phyloP scores from a whole-genome alignment of 2,888 invertebrate genomes.

The Furcula furcula region DNA sequence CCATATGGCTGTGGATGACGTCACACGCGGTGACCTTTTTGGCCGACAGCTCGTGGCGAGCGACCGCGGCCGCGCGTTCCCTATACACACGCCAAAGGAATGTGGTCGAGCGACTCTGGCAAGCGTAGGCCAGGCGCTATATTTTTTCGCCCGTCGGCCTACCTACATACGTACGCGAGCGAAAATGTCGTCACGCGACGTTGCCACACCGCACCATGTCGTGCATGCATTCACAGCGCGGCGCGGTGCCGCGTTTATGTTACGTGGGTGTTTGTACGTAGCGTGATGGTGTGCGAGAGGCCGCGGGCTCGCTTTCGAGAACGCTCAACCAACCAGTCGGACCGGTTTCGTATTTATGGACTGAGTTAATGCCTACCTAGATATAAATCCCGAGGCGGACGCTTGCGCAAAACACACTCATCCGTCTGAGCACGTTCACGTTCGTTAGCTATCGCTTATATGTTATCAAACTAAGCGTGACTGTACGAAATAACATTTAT shows the following conservation, averaged over 20 bases:
- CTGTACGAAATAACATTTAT: slow-evolving; percentile 40
- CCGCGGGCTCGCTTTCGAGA: slow-evolving; percentile 79
- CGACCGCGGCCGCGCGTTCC: slow-evolving; percentile 52
- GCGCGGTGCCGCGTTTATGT: slow-evolving; percentile 58
- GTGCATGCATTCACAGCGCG: slow-evolving; percentile 71
- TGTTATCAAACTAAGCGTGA: slow-evolving; percentile 51
- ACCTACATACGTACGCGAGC: slow-evolving; percentile 79
- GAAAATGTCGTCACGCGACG: slow-evolving; percentile 83
- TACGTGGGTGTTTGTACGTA: slow-evolving; percentile 74
- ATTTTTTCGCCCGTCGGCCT: slow-evolving; percentile 75
- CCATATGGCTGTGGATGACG: slow-evolving; percentile 72
- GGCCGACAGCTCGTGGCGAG: slow-evolving; percentile 63
- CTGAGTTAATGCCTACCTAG: slow-evolving; percentile 76
- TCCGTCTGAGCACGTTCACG: slow-evolving; percentile 52
- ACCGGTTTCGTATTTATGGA: slow-evolving; percentile 80
- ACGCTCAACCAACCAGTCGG: slow-evolving; percentile 77
- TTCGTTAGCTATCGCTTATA: slow-evolving; percentile 46
- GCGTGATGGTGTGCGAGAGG: slow-evolving; percentile 68
- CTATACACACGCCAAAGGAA: slow-evolving; percentile 73
- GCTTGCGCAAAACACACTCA: slow-evolving; percentile 71
- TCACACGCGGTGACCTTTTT: slow-evolving; percentile 77
- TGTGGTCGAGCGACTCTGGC: slow-evolving; percentile 77
- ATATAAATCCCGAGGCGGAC: slow-evolving; percentile 68
- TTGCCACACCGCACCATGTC: slow-evolving; percentile 75
- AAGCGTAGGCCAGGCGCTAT: slow-evolving; percentile 78